Percentiles rank a stretch among this genome's conserved stretches.
phyloP scores from a whole-genome alignment of 2,797 vertebrate species.

The Scarus forsteni region DNA sequence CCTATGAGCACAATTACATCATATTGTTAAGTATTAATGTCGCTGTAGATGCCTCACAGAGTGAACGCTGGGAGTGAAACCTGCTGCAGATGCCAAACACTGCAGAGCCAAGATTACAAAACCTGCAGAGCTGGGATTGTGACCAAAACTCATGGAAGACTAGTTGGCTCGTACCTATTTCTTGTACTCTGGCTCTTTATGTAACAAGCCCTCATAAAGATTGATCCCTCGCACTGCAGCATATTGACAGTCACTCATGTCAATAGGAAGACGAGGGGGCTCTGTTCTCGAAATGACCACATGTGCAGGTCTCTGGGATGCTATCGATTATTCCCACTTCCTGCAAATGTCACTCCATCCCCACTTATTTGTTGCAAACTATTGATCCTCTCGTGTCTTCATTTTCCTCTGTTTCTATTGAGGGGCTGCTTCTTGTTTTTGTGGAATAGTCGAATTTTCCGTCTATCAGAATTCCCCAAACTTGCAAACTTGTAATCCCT shows the following conservation, averaged over 20 bases:
- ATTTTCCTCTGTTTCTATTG: neutral
- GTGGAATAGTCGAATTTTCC: neutral
- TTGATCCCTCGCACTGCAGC: slow-evolving; percentile 32
- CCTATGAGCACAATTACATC: slow-evolving; percentile 21
- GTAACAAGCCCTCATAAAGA: neutral
- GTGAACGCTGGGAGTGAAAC: too few relatives aligned
- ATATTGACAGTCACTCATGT: slow-evolving; percentile 29
- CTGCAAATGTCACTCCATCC: slow-evolving; percentile 45
- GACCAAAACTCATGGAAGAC: too few relatives aligned
- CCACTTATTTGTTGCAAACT: slow-evolving; percentile 11
- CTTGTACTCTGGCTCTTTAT: slow-evolving; percentile 2
- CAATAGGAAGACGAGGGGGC: neutral
- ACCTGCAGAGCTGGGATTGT: too few relatives aligned
- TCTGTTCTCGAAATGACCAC: slow-evolving; percentile 16
- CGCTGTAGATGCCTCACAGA: neutral
- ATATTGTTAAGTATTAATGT: neutral
- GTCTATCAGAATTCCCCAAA: too few relatives aligned
- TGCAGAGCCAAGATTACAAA: too few relatives aligned
- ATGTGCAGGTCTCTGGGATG: slow-evolving; percentile 9
- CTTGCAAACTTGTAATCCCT: slow-evolving; percentile 1
- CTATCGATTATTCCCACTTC: slow-evolving; percentile 42
- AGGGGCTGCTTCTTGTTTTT: neutral
- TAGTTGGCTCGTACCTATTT: neutral
- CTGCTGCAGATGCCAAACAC: too few relatives aligned
- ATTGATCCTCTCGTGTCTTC: slow-evolving; percentile 11